Base-by-base conservation (phyloP, 2,888 invertebrate genomes). In the Parapristionchus giblindavisi region DNA sequence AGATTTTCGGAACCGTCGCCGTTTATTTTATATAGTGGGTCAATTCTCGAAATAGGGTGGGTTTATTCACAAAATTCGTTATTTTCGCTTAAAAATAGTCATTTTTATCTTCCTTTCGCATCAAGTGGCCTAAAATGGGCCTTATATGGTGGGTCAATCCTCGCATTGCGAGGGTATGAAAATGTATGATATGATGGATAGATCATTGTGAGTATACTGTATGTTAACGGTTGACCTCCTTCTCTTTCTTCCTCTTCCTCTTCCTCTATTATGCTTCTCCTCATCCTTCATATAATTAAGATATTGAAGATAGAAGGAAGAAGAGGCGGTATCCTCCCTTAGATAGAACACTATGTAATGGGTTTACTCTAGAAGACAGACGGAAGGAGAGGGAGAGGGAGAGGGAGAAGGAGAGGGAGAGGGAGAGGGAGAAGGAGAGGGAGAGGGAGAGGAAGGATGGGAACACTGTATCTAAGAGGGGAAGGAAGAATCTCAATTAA, bases 211-310 rank as follows among this genome's bases (percentile, higher is more conserved):
- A 43, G 43, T 43, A 43, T 17, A 17, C 36, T 0, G 61, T 61
- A 61, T 34, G 61, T 61, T 61, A 61, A 65, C 48, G 52, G n/a
- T 70, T 70, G 70, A 70, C 70, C 70, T 70, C 52, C 29, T 24
- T 5, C 21, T 38, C 38, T 61, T 61, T 61, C 36, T 38, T 34
- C 38, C 36, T n/a, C 36, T 29, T 34, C 61, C 36, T 24, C 32
- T 32, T 32, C n/a, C 54, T 58, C 58, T 58, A n/a, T n/a, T n/a
- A n/a, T 24, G 11, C 63, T 32, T 24, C 38, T 36, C 34, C 38
- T 36, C 8, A 11, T 63, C 32, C 24, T 32, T 11, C 32, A 11
- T 17, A 32, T 43, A 71, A 71, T 71, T 71, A 71, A 71, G 56
- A 58, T 71, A 58, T 71, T 71, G 43, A 29, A 27, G n/a, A 65